Evolutionary conservation across 1,140 invertebrate species (phyloP), one percentile per base, ranked within the genome.

Genomic region (Whitmania pigra): DNA sequence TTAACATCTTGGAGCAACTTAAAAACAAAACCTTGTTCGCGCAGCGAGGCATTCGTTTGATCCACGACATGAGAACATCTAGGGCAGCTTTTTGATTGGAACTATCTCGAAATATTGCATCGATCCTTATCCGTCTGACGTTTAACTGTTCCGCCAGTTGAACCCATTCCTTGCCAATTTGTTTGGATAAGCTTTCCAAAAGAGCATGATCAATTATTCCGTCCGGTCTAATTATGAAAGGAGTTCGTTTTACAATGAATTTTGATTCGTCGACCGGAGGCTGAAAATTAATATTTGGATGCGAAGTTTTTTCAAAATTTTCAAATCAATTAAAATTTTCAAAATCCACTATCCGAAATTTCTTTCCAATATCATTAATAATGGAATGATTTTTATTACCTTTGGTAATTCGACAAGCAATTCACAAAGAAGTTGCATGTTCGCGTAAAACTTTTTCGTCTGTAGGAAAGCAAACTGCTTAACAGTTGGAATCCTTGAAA

Each of bases 21-120:
- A 15, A 49, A 49, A 49, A 49, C 57, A 31, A 13, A 13, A 63
- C 57, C 57, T 63, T 63, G 29, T 63, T 63, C 22, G 57, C 57
- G 11, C 22, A 63, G 11, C 57, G 22, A 20, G 57, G 57, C 57
- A 63, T 63, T 31, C 57, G 7, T 17, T 63, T 63, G 29, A 63
- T 63, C 57, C 57, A 63, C 57, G 57, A 25, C 57, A 63, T 63
- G 5, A 63, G 29, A n/a, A 63, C 57, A 31, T 63, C 57, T 0
- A 63, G 22, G 29, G 57, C 57, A 25, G 57, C 22, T 25, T 63
- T 63, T 63, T 63, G 22, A 63, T 63, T 63, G 57, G 57, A 22
- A 25, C 57, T 18, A 31, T 63, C 57, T 63, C 22, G 9, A 18
- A 25, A 25, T 22, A 63, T 22, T 25, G 57, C 57, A 22, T 63